Evolutionary conservation across 2,113 vertebrate genomes (phyloP).

Genomic region (Paratilapia polleni): DNA sequence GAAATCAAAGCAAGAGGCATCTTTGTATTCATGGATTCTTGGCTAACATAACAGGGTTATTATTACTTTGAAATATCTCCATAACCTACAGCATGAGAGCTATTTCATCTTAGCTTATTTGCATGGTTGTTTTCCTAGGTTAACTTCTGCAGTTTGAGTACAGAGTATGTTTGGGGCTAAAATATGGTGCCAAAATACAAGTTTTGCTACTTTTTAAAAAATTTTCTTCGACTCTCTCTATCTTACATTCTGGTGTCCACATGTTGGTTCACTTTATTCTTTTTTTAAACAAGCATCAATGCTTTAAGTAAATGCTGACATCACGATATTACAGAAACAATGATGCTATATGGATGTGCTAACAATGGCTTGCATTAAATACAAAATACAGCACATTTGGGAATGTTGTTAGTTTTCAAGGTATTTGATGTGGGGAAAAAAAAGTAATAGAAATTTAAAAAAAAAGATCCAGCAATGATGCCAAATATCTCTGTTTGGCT

Average conservation of each 20-base stretch:
- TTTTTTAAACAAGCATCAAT: too few species aligned
- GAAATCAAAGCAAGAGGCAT: conserved; percentile 60
- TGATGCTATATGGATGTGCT: too few species aligned
- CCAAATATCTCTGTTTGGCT: background rate
- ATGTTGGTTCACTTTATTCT: too few species aligned
- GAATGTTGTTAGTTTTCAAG: background rate
- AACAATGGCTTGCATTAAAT: too few species aligned
- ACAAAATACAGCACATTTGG: too few species aligned
- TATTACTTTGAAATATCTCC: conserved; percentile 58
- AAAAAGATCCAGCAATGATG: background rate
- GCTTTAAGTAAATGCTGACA: too few species aligned
- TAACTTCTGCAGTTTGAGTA: conserved; percentile 26
- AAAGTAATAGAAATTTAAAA: background rate
- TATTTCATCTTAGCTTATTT: conserved; percentile 42
- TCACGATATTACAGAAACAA: too few species aligned
- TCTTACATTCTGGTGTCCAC: too few species aligned
- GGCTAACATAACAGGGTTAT: conserved; percentile 60
- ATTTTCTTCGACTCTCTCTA: background rate
- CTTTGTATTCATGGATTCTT: conserved; percentile 71
- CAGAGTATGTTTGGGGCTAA: background rate
- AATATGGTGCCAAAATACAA: background rate
- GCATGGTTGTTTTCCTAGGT: conserved; percentile 48
- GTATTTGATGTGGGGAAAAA: background rate
- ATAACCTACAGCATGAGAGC: conserved; percentile 45
- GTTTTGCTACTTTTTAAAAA: background rate